These are phyloP conservation scores for Goniozus legneri DNA, from an alignment of 1,140 invertebrate species.

Conservation along the genomic window DNA sequence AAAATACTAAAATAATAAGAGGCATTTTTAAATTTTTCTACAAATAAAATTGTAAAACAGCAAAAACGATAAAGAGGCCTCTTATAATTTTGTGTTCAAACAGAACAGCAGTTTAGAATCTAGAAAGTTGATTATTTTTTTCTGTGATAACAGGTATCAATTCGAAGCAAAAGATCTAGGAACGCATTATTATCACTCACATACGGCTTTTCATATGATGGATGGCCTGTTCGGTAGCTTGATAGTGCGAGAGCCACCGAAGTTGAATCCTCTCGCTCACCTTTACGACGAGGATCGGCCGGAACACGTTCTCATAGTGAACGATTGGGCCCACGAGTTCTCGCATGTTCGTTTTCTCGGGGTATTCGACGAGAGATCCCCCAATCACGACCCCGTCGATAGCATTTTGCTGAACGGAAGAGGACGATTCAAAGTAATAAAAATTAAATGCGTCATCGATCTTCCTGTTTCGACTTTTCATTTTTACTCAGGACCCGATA, in stretches of 20 bases:
- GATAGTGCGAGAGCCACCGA: conserved; percentile 73
- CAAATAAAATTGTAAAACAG: too few relatives aligned
- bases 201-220: conserved; percentile 79
- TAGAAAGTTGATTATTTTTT: not conserved
- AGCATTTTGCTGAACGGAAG: not conserved
- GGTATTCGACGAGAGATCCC: not conserved
- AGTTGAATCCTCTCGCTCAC: conserved; percentile 67
- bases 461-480: too few relatives aligned
- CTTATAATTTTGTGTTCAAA: too few relatives aligned
- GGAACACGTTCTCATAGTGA: conserved; percentile 77
- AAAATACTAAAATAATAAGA: too few relatives aligned
- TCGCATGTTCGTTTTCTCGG: conserved; percentile 74
- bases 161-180: conserved; percentile 70
- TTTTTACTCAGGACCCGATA: too few relatives aligned
- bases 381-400: not conserved
- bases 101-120: not conserved
- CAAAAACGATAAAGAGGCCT: too few relatives aligned
- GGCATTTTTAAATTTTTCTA: too few relatives aligned
- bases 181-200: conserved; percentile 89
- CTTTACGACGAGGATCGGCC: conserved; percentile 79
- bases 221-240: conserved; percentile 85
- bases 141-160: conserved; percentile 64
- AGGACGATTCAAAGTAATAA: not conserved
- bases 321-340: conserved; percentile 81
- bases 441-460: too few relatives aligned